A percentile compares a stretch with the other conserved stretches of the same genome.
Evolutionary conservation across 2,797 vertebrate genomes (phyloP).

Genomic region (Enteromius radiatus): DNA sequence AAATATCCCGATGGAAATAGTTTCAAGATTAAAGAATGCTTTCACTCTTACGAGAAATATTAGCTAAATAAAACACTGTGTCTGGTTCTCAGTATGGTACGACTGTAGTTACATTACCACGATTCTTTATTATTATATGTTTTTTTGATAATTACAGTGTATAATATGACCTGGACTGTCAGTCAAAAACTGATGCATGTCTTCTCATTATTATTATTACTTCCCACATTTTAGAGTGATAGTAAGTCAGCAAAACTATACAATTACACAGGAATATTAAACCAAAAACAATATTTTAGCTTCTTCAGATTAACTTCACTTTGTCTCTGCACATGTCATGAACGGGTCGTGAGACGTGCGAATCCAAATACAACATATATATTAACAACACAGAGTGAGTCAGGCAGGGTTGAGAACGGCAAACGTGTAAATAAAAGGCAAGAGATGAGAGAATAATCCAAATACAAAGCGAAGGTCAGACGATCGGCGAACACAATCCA

Average conservation of each 20-base stretch:
- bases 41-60: background rate
- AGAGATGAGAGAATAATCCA: too few relatives aligned
- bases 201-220: background rate
- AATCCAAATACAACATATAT: too few relatives aligned
- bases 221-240: background rate
- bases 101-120: background rate
- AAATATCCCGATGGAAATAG: slow-evolving; percentile 9
- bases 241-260: background rate
- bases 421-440: too few relatives aligned
- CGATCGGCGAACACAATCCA: too few relatives aligned
- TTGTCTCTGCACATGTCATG: too few relatives aligned
- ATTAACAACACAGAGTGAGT: too few relatives aligned
- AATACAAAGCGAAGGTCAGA: too few relatives aligned
- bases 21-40: slow-evolving; percentile 18
- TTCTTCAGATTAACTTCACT: background rate
- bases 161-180: background rate
- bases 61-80: background rate
- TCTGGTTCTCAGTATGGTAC: background rate
- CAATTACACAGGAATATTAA: background rate
- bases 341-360: too few relatives aligned
- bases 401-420: too few relatives aligned
- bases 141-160: background rate
- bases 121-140: background rate
- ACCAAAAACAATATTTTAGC: background rate
- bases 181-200: background rate